phyloP scores from a whole-genome alignment of 2,888 invertebrate species.

The Tridacna gigas region DNA sequence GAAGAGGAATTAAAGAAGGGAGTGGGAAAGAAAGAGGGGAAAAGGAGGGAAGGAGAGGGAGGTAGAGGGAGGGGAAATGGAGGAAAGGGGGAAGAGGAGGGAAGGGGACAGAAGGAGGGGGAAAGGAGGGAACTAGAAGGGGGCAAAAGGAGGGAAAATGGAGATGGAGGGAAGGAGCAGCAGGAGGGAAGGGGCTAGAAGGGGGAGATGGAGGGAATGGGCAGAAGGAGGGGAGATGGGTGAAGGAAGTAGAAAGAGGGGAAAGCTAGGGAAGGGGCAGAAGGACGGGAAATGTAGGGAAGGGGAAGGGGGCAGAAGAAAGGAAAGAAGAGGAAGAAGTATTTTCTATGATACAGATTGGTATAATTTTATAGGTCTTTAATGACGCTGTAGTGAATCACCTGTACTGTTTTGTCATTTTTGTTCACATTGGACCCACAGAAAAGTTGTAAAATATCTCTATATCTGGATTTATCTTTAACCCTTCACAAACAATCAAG shows the following conservation, averaged over 20 bases:
- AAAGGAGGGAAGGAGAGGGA: background rate
- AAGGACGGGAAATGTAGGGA: background rate
- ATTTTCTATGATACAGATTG: background rate
- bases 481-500: too few relatives aligned
- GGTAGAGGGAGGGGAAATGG: background rate
- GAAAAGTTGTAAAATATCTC: too few relatives aligned
- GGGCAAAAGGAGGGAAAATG: background rate
- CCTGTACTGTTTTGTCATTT: too few relatives aligned
- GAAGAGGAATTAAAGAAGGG: background rate
- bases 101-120: background rate
- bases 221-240: background rate
- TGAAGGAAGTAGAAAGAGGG: background rate
- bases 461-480: too few relatives aligned
- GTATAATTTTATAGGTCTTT: too few relatives aligned
- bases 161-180: background rate
- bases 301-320: constrained; percentile 4
- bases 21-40: background rate
- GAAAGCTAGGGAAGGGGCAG: background rate
- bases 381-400: too few relatives aligned
- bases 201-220: background rate
- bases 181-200: background rate
- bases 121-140: background rate
- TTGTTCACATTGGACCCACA: too few relatives aligned
- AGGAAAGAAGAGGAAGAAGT: constrained; percentile 5
- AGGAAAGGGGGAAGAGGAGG: background rate